These are phyloP conservation scores for Phymanthus crucifer DNA, from an alignment of 92 coral and sea anemone species.

Conservation along the genomic window DNA sequence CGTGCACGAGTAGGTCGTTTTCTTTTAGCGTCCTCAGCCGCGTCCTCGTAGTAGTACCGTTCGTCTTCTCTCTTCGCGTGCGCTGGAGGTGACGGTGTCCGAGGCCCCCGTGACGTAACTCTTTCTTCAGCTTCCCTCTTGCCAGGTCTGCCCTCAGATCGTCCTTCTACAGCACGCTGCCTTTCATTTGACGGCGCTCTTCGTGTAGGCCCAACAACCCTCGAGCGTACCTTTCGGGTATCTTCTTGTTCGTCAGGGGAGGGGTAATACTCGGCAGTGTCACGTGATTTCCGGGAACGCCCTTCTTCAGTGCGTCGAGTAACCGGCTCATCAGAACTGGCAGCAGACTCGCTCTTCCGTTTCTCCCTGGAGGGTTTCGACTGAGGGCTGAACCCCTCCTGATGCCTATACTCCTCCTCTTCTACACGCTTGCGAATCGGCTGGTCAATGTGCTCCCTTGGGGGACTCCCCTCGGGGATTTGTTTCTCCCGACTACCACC, in stretches of 20 bases:
- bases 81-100: conserved; percentile 56
- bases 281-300: conserved; percentile 27
- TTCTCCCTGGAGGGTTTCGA: conserved; percentile 15
- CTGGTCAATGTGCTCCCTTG: conserved; percentile 15
- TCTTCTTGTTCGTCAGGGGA: conserved; percentile 34
- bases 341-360: conserved; percentile 3
- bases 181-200: conserved; percentile 8
- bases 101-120: conserved; percentile 45
- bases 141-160: conserved; percentile 62
- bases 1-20: conserved; percentile 43
- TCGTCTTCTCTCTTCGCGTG: conserved; percentile 21
- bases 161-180: conserved; percentile 55
- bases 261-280: conserved; percentile 16
- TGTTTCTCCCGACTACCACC: conserved; percentile 7
- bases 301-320: conserved; percentile 25
- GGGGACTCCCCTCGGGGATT: conserved; percentile 16
- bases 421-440: conserved; percentile 36
- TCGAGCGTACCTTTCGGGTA: conserved; percentile 11
- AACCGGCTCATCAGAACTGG: conserved; percentile 1
- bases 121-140: conserved; percentile 43
- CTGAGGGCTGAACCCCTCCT: conserved; percentile 21
- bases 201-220: conserved; percentile 9
- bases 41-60: conserved; percentile 15
- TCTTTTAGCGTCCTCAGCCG: conserved; percentile 16
- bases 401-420: conserved; percentile 14